Conservation (phyloP, 2,888 invertebrate species). For the Rhaphigaster nebulosa region DNA sequence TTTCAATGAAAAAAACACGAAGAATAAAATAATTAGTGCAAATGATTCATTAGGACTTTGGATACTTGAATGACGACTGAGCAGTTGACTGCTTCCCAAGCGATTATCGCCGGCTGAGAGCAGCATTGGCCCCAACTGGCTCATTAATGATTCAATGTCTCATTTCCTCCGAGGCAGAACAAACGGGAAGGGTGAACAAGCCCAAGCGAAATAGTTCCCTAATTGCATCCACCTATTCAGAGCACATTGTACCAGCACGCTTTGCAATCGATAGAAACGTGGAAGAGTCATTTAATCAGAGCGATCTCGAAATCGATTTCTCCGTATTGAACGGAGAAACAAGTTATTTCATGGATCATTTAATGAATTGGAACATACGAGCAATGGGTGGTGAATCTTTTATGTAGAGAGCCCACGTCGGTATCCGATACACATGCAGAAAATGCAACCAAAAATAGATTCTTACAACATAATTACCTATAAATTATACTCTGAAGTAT, state of each 20-base stretch:
- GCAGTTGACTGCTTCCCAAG: neutral
- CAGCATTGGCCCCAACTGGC: neutral
- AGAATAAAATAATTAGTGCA: neutral
- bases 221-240: slow-evolving; percentile 32
- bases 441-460: neutral
- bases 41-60: neutral
- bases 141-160: slow-evolving; percentile 46
- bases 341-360: neutral
- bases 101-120: slow-evolving; percentile 6
- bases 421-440: no score
- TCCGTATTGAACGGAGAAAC: neutral
- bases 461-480: neutral
- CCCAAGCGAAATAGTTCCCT: neutral
- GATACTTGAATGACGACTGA: neutral
- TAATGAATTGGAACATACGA: neutral
- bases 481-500: neutral
- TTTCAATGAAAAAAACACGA: no score
- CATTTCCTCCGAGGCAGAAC: slow-evolving; percentile 30
- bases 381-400: neutral
- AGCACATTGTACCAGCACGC: neutral
- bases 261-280: neutral
- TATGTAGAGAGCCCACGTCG: neutral
- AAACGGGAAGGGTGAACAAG: slow-evolving; percentile 32
- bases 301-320: neutral
- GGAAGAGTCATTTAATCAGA: neutral